Evolutionary conservation across 2,113 vertebrate genomes (phyloP).

Genomic region (Macquaria australasica): DNA sequence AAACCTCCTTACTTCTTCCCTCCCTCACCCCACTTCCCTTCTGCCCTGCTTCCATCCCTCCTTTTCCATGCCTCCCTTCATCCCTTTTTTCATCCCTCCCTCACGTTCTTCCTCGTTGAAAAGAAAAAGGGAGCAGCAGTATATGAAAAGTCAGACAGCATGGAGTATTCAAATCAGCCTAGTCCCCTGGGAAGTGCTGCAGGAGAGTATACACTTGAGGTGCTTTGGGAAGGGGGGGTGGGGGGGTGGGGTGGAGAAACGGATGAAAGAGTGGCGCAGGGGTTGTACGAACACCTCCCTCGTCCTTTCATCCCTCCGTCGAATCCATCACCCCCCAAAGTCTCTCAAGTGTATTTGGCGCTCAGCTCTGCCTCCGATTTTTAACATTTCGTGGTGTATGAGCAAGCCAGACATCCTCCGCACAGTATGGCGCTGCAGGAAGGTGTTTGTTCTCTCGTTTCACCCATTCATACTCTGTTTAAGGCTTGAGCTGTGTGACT

Average conservation of each 20-base stretch:
- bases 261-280: slow-evolving; percentile 14
- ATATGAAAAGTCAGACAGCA: slow-evolving; percentile 21
- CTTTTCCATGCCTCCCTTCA: not conserved
- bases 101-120: not conserved
- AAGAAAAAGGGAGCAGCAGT: not conserved
- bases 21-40: not conserved
- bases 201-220: slow-evolving; percentile 40
- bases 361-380: slow-evolving; percentile 6
- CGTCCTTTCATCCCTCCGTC: slow-evolving; percentile 32
- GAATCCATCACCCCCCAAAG: slow-evolving; percentile 21
- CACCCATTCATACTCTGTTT: slow-evolving; percentile 23
- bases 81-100: not conserved
- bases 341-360: slow-evolving; percentile 18
- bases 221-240: slow-evolving; percentile 38
- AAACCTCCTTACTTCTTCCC: not conserved
- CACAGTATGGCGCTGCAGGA: slow-evolving; percentile 36
- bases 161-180: slow-evolving; percentile 47
- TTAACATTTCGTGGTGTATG: slow-evolving; percentile 4
- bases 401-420: slow-evolving; percentile 43
- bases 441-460: slow-evolving; percentile 54
- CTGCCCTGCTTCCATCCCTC: not conserved
- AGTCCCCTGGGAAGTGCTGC: slow-evolving; percentile 14
- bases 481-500: slow-evolving; percentile 51
- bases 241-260: slow-evolving; percentile 39
- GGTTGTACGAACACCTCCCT: slow-evolving; percentile 36